Evolutionary conservation across 1,140 invertebrate genomes (phyloP).

Genomic region (Hyposmocoma kahamanoa): DNA sequence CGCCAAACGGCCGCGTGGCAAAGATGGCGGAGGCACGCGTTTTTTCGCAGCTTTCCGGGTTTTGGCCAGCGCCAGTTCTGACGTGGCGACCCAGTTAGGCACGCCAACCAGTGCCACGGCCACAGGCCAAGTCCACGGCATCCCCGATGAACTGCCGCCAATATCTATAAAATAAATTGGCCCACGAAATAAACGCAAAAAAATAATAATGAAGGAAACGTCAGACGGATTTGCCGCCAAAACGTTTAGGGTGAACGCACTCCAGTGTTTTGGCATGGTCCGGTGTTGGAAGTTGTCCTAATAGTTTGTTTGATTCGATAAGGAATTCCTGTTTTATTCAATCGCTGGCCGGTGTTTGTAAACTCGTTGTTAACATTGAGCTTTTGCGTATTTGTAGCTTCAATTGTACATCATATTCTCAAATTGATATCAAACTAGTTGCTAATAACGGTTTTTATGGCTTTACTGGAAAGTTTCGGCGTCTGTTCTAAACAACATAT

Average conservation of each 20-base stretch:
- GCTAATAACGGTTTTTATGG: too few relatives aligned
- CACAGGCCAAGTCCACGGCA: constrained; percentile 68
- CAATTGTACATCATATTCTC: too few relatives aligned
- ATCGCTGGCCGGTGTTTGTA: constrained; percentile 27
- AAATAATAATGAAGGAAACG: constrained; percentile 65
- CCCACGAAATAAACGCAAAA: constrained; percentile 46
- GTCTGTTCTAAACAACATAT: too few relatives aligned
- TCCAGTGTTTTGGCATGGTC: constrained; percentile 65
- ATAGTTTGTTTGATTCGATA: constrained; percentile 56
- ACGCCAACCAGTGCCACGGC: constrained; percentile 65
- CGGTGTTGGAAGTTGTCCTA: constrained; percentile 58
- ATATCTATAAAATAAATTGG: constrained; percentile 72
- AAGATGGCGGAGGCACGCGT: constrained; percentile 37
- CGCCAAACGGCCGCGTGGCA: constrained; percentile 61
- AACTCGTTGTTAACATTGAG: constrained; percentile 23
- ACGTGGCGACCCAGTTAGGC: constrained; percentile 66
- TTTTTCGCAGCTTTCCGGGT: constrained; percentile 60
- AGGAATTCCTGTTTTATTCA: constrained; percentile 31
- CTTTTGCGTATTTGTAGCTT: too few relatives aligned
- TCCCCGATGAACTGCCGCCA: constrained; percentile 66
- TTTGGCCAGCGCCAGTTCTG: constrained; percentile 63
- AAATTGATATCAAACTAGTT: too few relatives aligned
- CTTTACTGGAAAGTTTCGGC: too few relatives aligned
- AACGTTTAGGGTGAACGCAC: constrained; percentile 62
- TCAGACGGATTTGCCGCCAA: constrained; percentile 61